These are phyloP conservation scores for Dascyllus trimaculatus DNA, from an alignment of 2,113 vertebrate species.

Conservation along the genomic window DNA sequence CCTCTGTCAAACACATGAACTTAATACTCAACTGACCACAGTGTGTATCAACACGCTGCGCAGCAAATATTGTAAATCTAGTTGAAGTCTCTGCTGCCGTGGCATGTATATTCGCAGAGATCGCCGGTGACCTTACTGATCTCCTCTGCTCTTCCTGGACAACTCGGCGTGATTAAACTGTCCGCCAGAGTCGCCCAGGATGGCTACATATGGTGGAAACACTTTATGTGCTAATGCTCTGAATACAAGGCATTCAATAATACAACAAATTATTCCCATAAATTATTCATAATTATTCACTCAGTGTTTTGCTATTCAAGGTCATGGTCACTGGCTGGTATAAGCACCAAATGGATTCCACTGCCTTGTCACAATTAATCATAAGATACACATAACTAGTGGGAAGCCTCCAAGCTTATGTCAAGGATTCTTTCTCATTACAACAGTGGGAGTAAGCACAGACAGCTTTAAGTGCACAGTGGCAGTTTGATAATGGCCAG, in stretches of 20 bases:
- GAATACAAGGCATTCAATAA: constrained; percentile 47
- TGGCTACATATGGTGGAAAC: constrained; percentile 30
- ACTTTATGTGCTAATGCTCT: constrained; percentile 49
- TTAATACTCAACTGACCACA: no score
- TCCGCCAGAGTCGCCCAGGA: constrained; percentile 1
- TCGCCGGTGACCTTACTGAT: constrained; percentile 14
- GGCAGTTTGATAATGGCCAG: constrained; percentile 41
- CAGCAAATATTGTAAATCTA: background rate
- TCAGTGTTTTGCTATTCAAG: constrained; percentile 56
- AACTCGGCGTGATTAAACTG: constrained; percentile 19
- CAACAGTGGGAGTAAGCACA: constrained; percentile 40
- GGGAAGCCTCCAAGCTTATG: constrained; percentile 42
- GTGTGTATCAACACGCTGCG: no score
- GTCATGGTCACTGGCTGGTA: constrained; percentile 40
- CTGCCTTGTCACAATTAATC: constrained; percentile 59
- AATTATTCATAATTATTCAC: constrained; percentile 63
- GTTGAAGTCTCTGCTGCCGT: background rate
- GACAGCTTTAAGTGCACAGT: constrained; percentile 26
- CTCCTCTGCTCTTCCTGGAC: background rate
- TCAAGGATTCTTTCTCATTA: constrained; percentile 54
- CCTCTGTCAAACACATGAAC: no score
- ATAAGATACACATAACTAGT: constrained; percentile 39
- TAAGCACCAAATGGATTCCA: constrained; percentile 41
- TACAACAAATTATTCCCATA: constrained; percentile 65
- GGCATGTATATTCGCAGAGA: background rate